Base-by-base conservation (phyloP, 2,888 invertebrate genomes). In the Himalopsyche japonica region DNA sequence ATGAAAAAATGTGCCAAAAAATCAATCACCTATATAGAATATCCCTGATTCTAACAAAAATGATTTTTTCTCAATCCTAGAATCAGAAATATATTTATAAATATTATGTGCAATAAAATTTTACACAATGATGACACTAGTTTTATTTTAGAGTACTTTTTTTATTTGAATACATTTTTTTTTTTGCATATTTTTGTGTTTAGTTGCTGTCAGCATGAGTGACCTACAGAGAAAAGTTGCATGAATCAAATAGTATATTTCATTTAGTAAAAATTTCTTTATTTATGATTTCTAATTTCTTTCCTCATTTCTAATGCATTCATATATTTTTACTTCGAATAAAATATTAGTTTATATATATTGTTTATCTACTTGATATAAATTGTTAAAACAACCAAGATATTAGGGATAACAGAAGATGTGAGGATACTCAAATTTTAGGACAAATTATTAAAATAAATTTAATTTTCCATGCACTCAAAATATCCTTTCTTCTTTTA, bases 41-140 rank as follows among this genome's bases (percentile, higher is more conserved):
- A 76, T 20, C 34, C 8, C 30, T 12, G 30, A 76, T 76, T 76
- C 2, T 76, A 34, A 43, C n/a, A 77, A 43, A 20, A n/a, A 18
- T 37, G 18, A 32, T 34, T 77, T 34, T 18, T 12, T 43, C 5
- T 5, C 77, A 77, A 32, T 49, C 24, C 20, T 76, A 43, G 24
- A 47, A 37, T 70, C 27, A 2, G 30, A 70, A 27, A 27, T 70
- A 27, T 70, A 70, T 70, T 70, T 70, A 77, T 77, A 37, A 12
- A 77, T 77, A n/a, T 76, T 76, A 76, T 77, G 43, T 77, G 27
- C 76, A 83, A 80, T 83, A 80, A 83, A 83, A 49, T 49, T 83
- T 76, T 76, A 76, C 70, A 48, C 80, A 83, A 80, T 83, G 83
- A 83, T 83, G 83, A 80, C 83, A 83, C 80, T 83, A 83, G 83